These are phyloP conservation scores for Pogonophryne albipinna DNA, from an alignment of 2,797 vertebrate genomes.

Conservation along the genomic window DNA sequence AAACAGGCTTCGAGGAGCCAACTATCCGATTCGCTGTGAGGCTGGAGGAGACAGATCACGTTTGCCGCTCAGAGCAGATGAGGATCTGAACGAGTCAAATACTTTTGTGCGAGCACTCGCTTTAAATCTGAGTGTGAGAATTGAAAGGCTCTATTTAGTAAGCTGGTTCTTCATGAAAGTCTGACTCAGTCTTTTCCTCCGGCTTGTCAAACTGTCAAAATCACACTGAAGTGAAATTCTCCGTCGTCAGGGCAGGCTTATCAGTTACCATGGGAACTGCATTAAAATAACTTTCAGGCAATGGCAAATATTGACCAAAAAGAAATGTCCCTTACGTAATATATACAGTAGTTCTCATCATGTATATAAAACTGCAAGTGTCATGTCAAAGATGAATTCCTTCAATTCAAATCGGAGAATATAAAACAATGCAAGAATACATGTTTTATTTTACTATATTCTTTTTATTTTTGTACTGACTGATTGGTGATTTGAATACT, in stretches of 20 bases:
- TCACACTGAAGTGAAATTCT: conserved; percentile 41
- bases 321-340: not conserved
- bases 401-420: not conserved
- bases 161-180: conserved; percentile 66
- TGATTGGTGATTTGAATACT: no score
- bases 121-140: conserved; percentile 45
- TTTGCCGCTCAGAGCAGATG: conserved; percentile 40
- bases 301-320: conserved; percentile 39
- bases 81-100: conserved; percentile 44
- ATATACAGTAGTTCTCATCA: conserved; percentile 10
- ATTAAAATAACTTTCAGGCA: conserved; percentile 47
- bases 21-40: conserved; percentile 34
- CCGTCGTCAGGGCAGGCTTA: conserved; percentile 35
- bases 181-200: conserved; percentile 73
- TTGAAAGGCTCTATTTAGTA: conserved; percentile 54
- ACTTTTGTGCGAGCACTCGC: conserved; percentile 14
- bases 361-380: not conserved
- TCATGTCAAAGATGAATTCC: not conserved
- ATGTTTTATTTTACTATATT: no score
- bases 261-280: conserved; percentile 71
- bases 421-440: not conserved
- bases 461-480: no score
- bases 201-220: conserved; percentile 74
- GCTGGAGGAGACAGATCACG: conserved; percentile 17
- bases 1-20: conserved; percentile 45